Base-by-base conservation (phyloP, 2,797 vertebrate genomes). In the Lagocephalus sceleratus region DNA sequence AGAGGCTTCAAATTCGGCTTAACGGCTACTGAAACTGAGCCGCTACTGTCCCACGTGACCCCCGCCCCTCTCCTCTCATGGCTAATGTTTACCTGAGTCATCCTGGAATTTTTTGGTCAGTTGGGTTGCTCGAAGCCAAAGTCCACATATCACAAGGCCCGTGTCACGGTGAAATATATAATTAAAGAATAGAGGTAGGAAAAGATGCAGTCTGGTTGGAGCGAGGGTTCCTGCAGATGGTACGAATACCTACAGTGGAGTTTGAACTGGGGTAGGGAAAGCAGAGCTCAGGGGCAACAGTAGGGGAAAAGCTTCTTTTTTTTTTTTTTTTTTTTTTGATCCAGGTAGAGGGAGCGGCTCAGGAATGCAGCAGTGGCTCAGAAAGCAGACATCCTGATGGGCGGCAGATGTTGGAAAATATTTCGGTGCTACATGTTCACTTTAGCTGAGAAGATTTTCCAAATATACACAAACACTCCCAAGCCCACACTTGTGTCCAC, bases 321-420 rank as follows among this genome's bases (percentile, higher is more conserved):
- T 29, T 88, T 86, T 85, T n/a, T 78, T 78, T 53, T 82, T 75
- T 75, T 86, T 29, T 29, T 88, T 86, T 85, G 79, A 87, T 90
- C 85, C 91, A 92, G 91, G 91, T 92, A 92, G 84, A 89, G 86
- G 84, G 86, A 92, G 87, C 75, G 76, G 84, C 89, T 87, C 80
- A 89, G 91, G 91, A 92, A 92, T 92, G 91, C 82, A 82, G 75
- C 73, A 78, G 87, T 84, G 85, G 87, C 85, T 90, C 77, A 75
- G 77, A 86, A 69, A 84, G 84, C 89, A 90, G 91, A 91, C 88
- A 73, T 84, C 78, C 89, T 91, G 90, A 93, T 93, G 89, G 88
- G 83, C 81, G 85, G 85, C 92, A 93, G 91, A 93, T 93, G 91
- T 90, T 89, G 87, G 86, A 90, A 91, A 92, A 85, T 89, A 92